Base-by-base conservation (phyloP, 1,140 invertebrate genomes). In the Eurosta solidaginis region DNA sequence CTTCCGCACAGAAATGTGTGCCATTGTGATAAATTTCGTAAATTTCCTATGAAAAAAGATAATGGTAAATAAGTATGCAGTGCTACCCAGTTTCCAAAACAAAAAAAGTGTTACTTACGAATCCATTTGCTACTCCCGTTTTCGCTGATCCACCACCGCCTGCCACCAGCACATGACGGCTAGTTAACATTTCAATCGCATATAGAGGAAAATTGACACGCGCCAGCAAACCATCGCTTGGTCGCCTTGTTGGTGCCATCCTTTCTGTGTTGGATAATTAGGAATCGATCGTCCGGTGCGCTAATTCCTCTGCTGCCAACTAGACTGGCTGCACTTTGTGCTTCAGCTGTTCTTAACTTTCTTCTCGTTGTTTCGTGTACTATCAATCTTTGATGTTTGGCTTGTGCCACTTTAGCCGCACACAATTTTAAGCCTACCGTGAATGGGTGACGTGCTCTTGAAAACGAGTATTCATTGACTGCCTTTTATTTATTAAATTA, bases 61-160 rank as follows among this genome's bases (percentile, higher is more conserved):
- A 27, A 1, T 33, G 1, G 17, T 73, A 29, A n/a, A 44, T 33
- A n/a, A n/a, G 20, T 22, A 81, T 68, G 80, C 79, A 82, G 36
- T 79, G 68, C n/a, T 63, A 29, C 6, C 49, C 40, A 68, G 29
- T 74, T 22, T 76, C 45, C 10, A 50, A 25, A 1, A 29, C 42
- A 49, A 1, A 27, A 1, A n/a, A n/a, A n/a, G 33, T 22, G 12
- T 52, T 36, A 91, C 93, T 92, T 89, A 95, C 96, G 90, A 99
- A 97, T 88, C 96, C 95, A 92, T 99, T 99, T 20, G 94, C 93
- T 78, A 99, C 94, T 27, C 97, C 97, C 52, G 97, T 98, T 89
- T 97, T 98, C 22, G 96, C 93, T 20, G 94, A 93, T 68, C 97
- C 97, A 76, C 97, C 97, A 68, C 97, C 97, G 52, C 97, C 97